A percentile compares a stretch with the other conserved stretches of the same genome.
These are phyloP conservation scores for Antedon mediterranea DNA, from an alignment of 53 echinoderm and acorn worm genomes.

Conservation along the genomic window DNA sequence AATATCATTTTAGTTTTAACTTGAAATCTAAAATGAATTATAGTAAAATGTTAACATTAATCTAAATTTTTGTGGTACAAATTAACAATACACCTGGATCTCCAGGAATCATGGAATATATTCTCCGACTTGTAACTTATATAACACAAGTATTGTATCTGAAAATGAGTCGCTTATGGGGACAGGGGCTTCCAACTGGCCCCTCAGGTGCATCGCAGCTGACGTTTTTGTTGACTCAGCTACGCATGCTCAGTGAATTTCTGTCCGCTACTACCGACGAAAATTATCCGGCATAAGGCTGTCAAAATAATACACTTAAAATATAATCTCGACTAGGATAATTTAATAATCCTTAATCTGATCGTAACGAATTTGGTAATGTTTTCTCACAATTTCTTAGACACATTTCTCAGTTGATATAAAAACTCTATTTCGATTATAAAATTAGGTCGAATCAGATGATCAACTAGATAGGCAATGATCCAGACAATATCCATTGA, in stretches of 20 bases:
- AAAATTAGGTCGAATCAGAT: neutral
- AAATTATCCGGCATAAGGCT: neutral
- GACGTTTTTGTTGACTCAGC: neutral
- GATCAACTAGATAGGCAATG: too few relatives aligned
- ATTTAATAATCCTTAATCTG: neutral
- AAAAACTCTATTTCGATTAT: neutral
- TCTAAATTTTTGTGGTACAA: neutral
- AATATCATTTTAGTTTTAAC: too few relatives aligned
- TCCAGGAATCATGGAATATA: neutral
- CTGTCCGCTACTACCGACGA: neutral
- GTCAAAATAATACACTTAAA: neutral
- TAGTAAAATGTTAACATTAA: neutral
- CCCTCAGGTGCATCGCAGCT: neutral
- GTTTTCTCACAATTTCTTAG: neutral
- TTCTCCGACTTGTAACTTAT: neutral
- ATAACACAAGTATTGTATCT: neutral
- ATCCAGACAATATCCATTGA: too few relatives aligned
- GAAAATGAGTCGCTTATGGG: neutral
- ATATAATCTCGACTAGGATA: neutral
- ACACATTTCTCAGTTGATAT: neutral
- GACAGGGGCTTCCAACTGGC: neutral
- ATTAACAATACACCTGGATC: neutral
- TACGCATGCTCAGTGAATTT: neutral
- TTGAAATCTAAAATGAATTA: too few relatives aligned
- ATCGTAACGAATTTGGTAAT: neutral